Percentiles rank a stretch among this genome's conserved stretches.
These are phyloP conservation scores for Parasteatoda tepidariorum DNA, from an alignment of 1,140 invertebrate genomes.

Conservation along the genomic window DNA sequence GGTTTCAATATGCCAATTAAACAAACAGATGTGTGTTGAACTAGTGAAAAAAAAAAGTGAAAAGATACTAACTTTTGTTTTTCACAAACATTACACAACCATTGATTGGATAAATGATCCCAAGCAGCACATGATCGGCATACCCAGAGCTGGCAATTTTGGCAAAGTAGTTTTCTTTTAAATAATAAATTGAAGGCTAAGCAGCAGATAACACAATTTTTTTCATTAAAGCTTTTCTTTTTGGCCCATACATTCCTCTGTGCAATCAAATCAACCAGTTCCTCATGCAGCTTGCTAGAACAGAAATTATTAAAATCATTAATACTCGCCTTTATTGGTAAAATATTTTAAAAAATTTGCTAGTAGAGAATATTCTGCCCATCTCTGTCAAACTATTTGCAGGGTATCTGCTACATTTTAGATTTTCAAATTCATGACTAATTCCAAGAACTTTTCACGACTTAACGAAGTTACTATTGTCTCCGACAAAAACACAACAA, in stretches of 20 bases:
- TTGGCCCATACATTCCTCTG: constrained; percentile 65
- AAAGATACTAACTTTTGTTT: constrained; percentile 49
- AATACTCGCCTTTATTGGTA: too few species aligned
- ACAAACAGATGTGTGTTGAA: too few species aligned
- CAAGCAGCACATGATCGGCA: constrained; percentile 63
- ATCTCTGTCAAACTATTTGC: too few species aligned
- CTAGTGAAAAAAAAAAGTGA: not conserved
- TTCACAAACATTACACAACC: constrained; percentile 62
- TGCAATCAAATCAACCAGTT: constrained; percentile 65
- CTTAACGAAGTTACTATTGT: too few species aligned
- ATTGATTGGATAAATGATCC: constrained; percentile 52
- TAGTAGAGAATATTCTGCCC: too few species aligned
- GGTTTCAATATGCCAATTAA: too few species aligned
- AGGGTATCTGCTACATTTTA: too few species aligned
- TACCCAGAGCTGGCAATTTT: constrained; percentile 61
- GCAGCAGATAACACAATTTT: constrained; percentile 68
- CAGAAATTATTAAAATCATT: not conserved
- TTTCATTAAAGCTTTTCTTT: constrained; percentile 67
- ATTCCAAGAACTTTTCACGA: too few species aligned
- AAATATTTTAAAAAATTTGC: too few species aligned
- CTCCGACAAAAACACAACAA: too few species aligned
- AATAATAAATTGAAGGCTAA: constrained; percentile 65
- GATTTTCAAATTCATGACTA: too few species aligned
- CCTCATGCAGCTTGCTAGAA: constrained; percentile 67
- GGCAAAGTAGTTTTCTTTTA: constrained; percentile 62